Conservation (phyloP, 2,888 invertebrate genomes). For the Merodon equestris region DNA sequence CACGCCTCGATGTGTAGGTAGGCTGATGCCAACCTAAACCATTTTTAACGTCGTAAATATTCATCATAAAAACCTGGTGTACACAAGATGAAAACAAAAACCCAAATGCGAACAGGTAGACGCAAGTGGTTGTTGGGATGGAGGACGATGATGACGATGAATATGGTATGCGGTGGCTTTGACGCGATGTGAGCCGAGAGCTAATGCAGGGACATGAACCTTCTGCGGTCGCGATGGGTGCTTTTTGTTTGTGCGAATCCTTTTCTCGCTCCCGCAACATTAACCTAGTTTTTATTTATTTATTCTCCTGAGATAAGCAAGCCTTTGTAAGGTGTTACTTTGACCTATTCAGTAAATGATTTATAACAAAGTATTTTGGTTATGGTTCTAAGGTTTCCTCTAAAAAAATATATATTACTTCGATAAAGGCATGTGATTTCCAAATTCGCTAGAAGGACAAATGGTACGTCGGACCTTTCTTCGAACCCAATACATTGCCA, state of each 20-base stretch:
- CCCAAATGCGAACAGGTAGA: constrained; percentile 28
- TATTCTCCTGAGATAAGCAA: not conserved
- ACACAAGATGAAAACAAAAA: constrained; percentile 1
- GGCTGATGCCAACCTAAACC: constrained; percentile 9
- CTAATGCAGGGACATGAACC: too few species aligned
- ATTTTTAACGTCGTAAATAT: constrained; percentile 40
- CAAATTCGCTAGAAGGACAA: too few species aligned
- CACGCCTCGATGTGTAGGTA: constrained; percentile 6
- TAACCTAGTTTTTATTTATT: constrained; percentile 40
- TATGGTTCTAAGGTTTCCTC: too few species aligned
- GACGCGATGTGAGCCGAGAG: too few species aligned
- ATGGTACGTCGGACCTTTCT: too few species aligned
- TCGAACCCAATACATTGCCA: too few species aligned
- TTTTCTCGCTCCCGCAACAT: constrained; percentile 36
- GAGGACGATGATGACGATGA: constrained; percentile 12
- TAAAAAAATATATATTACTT: too few species aligned
- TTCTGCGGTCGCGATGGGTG: not conserved
- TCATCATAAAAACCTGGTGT: constrained; percentile 31
- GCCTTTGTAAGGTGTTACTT: not conserved
- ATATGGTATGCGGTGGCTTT: not conserved
- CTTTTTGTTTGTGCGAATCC: constrained; percentile 4
- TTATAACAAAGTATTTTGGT: too few species aligned
- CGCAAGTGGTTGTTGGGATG: constrained; percentile 3
- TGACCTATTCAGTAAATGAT: too few species aligned
- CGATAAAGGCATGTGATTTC: too few species aligned